Base-by-base conservation (phyloP, 2,888 invertebrate genomes). In the Neoscelio sp. region DNA sequence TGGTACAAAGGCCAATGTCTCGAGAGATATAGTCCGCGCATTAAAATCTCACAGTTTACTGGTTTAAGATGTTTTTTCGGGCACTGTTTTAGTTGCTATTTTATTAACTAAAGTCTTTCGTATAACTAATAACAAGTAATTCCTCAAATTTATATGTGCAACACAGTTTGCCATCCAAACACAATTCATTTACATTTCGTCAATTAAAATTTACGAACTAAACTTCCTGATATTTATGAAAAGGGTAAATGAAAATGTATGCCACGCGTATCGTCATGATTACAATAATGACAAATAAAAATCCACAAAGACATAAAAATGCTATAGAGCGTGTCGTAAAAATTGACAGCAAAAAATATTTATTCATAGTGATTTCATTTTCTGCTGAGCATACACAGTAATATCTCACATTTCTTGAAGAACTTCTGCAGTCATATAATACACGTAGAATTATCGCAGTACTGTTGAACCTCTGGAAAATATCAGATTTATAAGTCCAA, bases 401-500 rank as follows among this genome's bases (percentile, higher is more conserved):
- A 33, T 62, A 48, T 18, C 40, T 33, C 46, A 46, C 18, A 20
- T 48, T 48, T 48, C 65, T 58, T 58, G 35, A 44, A 15, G 3
- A 75, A 75, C 17, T 75, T 75, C 42, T 58, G 52, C 50, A 58
- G 52, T 52, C 58, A 48, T 75, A 75, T 52, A 60, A 67, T 52
- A 44, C 26, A 38, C 26, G 50, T 33, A 50, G 52, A 75, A 75
- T 67, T 65, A 67, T 65, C 48, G 52, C n/a, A 10, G 52, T 5
- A 38, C 67, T 26, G 35, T 46, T 56, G 75, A 67, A 68, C 18
- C 50, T 44, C 23, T 38, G 70, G 77, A 80, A 82, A 83, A 81
- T 80, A 78, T 58, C 71, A 79, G 73, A 83, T 85, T 84, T 83
- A 84, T 83, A 83, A 84, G 80, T 71, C 70, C 77, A 73, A 78